Conservation (phyloP, 1,140 invertebrate species). For the Orius insidiosus region DNA sequence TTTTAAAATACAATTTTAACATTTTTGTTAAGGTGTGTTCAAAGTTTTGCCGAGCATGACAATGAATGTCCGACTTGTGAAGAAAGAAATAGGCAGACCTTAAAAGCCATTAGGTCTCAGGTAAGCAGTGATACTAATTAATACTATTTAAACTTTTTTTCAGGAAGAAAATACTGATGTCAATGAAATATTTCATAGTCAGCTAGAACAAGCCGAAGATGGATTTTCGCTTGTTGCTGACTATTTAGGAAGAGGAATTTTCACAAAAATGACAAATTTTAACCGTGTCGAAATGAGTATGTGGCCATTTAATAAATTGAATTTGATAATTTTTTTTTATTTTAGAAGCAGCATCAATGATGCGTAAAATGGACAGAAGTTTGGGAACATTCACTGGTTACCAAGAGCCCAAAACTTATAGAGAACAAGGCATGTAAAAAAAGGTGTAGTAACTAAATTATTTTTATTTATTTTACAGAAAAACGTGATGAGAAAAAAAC, state of each 20-base stretch:
- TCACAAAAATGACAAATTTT: constrained; percentile 54
- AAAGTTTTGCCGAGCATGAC: constrained; percentile 74
- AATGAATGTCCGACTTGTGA: constrained; percentile 70
- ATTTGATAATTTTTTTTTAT: background rate
- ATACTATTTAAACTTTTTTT: constrained; percentile 8
- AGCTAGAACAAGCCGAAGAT: constrained; percentile 53
- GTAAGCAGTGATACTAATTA: constrained; percentile 17
- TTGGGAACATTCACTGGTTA: background rate
- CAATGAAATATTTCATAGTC: constrained; percentile 57
- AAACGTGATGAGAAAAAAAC: no score
- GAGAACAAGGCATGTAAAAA: no score
- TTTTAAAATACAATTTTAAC: background rate
- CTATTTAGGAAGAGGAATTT: constrained; percentile 78
- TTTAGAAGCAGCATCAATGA: background rate
- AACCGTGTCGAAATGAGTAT: constrained; percentile 7
- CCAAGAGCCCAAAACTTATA: background rate
- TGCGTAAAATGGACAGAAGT: background rate
- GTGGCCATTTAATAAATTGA: constrained; percentile 6
- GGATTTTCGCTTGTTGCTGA: constrained; percentile 75
- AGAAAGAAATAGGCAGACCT: constrained; percentile 55
- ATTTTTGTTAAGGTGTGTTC: constrained; percentile 50
- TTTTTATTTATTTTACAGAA: no score
- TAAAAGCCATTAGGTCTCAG: constrained; percentile 51
- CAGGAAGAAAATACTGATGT: constrained; percentile 35
- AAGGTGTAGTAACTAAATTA: no score